phyloP scores from a whole-genome alignment of 2,113 vertebrate genomes.

The Anguilla japonica region DNA sequence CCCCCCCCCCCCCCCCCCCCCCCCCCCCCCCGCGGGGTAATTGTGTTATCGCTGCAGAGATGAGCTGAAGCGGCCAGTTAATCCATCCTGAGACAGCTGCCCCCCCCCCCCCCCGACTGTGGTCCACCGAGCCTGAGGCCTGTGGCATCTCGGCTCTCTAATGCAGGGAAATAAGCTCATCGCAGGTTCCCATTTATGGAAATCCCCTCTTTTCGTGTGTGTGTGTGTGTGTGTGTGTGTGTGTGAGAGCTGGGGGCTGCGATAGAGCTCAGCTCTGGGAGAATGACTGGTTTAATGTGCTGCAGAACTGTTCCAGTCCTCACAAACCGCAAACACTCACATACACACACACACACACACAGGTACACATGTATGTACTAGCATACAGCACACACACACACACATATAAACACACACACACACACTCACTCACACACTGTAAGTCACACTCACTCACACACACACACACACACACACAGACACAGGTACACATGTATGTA shows the following conservation, averaged over 20 bases:
- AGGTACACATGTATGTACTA: not conserved
- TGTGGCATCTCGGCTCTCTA: not conserved
- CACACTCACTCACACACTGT: no score
- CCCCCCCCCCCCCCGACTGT: not conserved
- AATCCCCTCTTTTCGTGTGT: not conserved
- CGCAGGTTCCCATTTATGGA: not conserved
- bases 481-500: no score
- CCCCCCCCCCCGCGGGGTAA: not conserved
- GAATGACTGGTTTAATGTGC: not conserved
- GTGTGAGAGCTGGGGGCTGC: not conserved
- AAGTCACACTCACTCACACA: no score
- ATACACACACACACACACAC: not conserved
- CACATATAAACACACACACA: no score
- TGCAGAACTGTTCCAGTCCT: not conserved
- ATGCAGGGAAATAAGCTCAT: not conserved
- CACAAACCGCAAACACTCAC: not conserved
- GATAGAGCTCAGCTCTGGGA: not conserved
- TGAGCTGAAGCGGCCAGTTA: not conserved
- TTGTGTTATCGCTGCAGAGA: not conserved
- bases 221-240: no score
- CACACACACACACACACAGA: no score
- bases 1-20: no score
- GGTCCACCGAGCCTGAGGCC: not conserved
- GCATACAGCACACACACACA: no score
- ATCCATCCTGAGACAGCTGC: not conserved